Evolutionary conservation across 2,888 invertebrate species (phyloP).

Genomic region (Hermodice carunculata): DNA sequence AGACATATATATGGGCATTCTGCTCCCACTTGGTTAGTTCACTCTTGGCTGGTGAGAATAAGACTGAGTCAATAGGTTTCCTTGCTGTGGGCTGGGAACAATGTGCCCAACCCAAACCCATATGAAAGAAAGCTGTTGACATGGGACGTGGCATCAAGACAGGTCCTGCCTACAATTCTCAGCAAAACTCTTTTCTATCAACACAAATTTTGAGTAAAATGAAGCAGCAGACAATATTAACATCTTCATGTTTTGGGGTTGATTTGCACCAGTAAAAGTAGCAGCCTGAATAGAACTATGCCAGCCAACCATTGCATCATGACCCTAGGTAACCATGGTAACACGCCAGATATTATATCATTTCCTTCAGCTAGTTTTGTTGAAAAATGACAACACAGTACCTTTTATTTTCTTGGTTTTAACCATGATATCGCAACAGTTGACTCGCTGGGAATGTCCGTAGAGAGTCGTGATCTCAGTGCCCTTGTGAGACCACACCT

Average conservation of each 20-base stretch:
- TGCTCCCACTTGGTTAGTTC: no score
- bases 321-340: no score
- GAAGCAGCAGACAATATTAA: no score
- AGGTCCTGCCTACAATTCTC: background rate
- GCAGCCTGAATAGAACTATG: background rate
- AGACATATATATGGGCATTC: no score
- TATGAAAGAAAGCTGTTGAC: no score
- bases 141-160: background rate
- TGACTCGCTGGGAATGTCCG: slow-evolving; percentile 62
- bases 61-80: no score
- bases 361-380: no score
- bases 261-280: background rate
- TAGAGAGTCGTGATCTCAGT: slow-evolving; percentile 65
- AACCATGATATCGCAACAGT: slow-evolving; percentile 58
- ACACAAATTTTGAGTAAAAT: background rate
- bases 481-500: slow-evolving; percentile 69
- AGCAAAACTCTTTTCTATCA: background rate
- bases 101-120: no score
- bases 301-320: background rate
- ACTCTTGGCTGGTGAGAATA: no score
- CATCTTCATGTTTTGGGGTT: no score
- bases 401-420: slow-evolving; percentile 9
- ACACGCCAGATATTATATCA: no score
- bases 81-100: no score
- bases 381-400: background rate